These are phyloP conservation scores for Laupala kohalensis DNA, from an alignment of 1,140 invertebrate species.

Conservation along the genomic window DNA sequence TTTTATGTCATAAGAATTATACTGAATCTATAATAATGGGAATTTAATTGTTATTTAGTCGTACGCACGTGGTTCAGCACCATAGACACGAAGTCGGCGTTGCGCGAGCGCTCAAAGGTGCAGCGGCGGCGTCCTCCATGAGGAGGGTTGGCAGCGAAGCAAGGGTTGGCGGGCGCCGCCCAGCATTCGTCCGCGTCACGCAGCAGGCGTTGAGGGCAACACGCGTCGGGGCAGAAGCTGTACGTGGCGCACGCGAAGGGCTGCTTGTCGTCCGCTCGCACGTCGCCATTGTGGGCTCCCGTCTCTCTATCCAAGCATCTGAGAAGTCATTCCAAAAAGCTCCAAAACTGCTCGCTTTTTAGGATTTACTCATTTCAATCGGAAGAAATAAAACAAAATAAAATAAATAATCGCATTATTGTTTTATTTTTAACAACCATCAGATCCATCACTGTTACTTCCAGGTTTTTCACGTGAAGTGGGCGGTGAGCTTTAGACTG, in stretches of 20 bases:
- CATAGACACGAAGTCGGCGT: constrained; percentile 36
- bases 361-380: too few relatives aligned
- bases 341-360: too few relatives aligned
- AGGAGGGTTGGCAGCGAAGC: constrained; percentile 21
- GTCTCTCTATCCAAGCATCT: background rate
- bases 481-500: too few relatives aligned
- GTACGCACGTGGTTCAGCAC: constrained; percentile 33
- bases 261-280: constrained; percentile 34
- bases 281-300: background rate
- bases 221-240: constrained; percentile 49
- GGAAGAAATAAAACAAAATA: too few relatives aligned
- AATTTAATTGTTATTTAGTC: too few relatives aligned
- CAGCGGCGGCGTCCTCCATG: constrained; percentile 31
- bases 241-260: constrained; percentile 43
- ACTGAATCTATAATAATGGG: too few relatives aligned
- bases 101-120: constrained; percentile 29
- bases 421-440: too few relatives aligned
- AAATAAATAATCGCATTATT: too few relatives aligned
- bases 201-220: constrained; percentile 38
- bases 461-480: too few relatives aligned
- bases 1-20: too few relatives aligned
- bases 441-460: too few relatives aligned
- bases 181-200: constrained; percentile 27
- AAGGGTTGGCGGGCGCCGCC: constrained; percentile 31
- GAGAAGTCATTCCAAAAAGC: too few relatives aligned